phyloP scores from a whole-genome alignment of 2,113 vertebrate species.

The Hylia prasina region DNA sequence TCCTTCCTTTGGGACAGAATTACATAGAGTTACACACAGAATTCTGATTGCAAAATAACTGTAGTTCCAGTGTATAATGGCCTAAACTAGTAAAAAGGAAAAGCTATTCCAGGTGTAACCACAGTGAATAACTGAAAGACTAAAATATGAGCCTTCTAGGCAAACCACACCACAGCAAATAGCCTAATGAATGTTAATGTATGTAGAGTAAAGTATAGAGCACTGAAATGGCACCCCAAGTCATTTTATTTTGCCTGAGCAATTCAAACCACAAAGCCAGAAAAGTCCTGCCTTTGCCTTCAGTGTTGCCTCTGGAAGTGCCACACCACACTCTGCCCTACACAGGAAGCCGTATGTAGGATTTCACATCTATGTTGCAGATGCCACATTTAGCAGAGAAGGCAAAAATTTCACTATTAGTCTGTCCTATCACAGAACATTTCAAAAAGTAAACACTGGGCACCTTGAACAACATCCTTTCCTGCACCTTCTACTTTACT shows the following conservation, averaged over 20 bases:
- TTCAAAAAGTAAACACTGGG: background rate
- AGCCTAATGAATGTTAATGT: background rate
- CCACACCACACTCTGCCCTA: background rate
- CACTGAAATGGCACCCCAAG: background rate
- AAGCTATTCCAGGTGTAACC: background rate
- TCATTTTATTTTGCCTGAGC: background rate
- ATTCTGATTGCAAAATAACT: background rate
- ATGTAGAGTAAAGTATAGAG: background rate
- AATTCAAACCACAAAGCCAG: background rate
- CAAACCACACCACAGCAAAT: background rate
- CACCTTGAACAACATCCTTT: background rate
- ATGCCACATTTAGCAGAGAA: background rate
- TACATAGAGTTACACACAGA: background rate
- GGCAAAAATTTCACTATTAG: background rate
- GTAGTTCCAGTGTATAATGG: background rate
- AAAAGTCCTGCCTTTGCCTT: background rate
- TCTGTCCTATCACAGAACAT: background rate
- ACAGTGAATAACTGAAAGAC: background rate
- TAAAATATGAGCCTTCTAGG: background rate
- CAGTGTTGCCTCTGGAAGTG: background rate
- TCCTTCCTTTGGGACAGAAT: background rate
- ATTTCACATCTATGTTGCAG: background rate
- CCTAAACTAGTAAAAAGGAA: background rate
- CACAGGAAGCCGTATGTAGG: rapidly evolving
- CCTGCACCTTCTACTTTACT: background rate